A percentile compares a stretch with the other conserved stretches of the same genome.
Evolutionary conservation across 2,797 vertebrate species (phyloP).

Genomic region (Notolepis coatsorum): DNA sequence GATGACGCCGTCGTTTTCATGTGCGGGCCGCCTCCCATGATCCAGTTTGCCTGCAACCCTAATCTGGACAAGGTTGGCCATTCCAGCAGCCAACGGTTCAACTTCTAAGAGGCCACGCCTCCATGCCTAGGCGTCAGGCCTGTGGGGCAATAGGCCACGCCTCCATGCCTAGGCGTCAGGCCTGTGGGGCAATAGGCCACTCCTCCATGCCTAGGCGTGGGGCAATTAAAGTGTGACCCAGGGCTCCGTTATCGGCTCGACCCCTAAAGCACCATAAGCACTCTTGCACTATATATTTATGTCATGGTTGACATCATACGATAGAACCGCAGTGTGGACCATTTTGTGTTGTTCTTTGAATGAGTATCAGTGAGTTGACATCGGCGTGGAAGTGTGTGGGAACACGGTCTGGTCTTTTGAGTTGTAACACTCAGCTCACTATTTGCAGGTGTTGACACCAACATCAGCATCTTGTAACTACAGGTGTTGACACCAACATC

Average conservation of each 20-base stretch:
- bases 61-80: conserved; percentile 93
- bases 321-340: conserved; percentile 51
- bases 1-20: conserved; percentile 90
- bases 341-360: conserved; percentile 18
- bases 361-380: too few species aligned
- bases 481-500: background rate
- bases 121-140: background rate
- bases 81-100: conserved; percentile 81
- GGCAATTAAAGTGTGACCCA: background rate
- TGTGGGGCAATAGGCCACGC: conserved; percentile 23
- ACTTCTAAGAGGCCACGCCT: conserved; percentile 73
- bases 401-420: background rate
- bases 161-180: background rate
- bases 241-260: background rate
- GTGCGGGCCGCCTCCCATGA: conserved; percentile 98
- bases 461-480: too few species aligned
- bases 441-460: background rate
- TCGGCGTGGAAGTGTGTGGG: too few species aligned
- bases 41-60: conserved; percentile 95
- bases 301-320: conserved; percentile 30
- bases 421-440: background rate
- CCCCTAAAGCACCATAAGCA: conserved; percentile 42
- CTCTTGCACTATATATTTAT: conserved; percentile 57
- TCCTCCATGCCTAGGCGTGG: accelerated
- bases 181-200: conserved; percentile 38